phyloP scores from a whole-genome alignment of 2,113 vertebrate genomes.

The Oreocharis arfaki region DNA sequence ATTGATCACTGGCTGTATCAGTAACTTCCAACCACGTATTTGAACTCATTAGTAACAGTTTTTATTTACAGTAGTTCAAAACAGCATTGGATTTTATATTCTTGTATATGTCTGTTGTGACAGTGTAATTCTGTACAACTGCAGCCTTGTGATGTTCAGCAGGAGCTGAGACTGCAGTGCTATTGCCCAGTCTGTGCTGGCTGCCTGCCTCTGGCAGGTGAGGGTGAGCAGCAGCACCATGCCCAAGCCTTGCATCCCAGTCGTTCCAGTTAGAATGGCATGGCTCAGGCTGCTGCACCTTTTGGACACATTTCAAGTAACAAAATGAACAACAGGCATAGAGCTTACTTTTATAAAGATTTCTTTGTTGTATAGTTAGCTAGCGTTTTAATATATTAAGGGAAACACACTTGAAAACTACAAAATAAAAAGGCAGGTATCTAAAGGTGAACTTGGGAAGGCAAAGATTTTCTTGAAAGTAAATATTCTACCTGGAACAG shows the following conservation, averaged over 20 bases:
- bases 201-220: not conserved
- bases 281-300: not conserved
- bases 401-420: not conserved
- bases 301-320: not conserved
- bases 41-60: not conserved
- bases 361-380: not conserved
- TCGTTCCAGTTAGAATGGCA: accelerated
- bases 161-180: not conserved
- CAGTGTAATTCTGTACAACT: not conserved
- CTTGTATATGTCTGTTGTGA: not conserved
- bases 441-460: not conserved
- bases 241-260: not conserved
- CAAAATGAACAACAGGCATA: not conserved
- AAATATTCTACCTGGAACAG: not conserved
- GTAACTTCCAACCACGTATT: not conserved
- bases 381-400: not conserved
- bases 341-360: not conserved
- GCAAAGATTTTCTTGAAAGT: not conserved
- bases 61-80: not conserved
- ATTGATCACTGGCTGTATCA: not conserved
- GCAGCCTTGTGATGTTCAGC: not conserved
- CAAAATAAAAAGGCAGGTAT: not conserved
- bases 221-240: not conserved
- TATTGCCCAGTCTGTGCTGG: not conserved
- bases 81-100: not conserved